Evolutionary conservation across 2,888 invertebrate species (phyloP), one percentile per base, ranked within the genome.

Genomic region (Chaitophorus viminalis): DNA sequence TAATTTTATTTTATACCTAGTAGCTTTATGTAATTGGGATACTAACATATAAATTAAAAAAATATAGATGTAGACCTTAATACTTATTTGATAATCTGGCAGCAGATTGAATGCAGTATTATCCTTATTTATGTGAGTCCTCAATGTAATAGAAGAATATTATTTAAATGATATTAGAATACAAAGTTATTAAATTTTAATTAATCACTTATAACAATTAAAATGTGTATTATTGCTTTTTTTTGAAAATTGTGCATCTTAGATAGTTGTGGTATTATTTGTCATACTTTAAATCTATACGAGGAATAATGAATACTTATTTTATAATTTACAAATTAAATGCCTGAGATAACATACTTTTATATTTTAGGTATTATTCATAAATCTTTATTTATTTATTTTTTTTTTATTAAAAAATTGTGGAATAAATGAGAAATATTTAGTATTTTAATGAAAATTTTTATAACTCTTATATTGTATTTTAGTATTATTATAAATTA

Each of bases 41-140:
- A 46, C 29, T 52, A 68, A 74, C 31, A 74, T n/a, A 82, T 29
- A 70, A 65, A 79, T 68, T 79, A n/a, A 14, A 70, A 70, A 70
- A 82, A 29, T 82, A 21, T 78, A 33, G 0, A 14, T 46, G 68
- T 25, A 17, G 68, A 68, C 39, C 4, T 31, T 9, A 54, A 4
- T 78, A 78, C 33, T 33, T 33, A 78, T 54, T 29, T 60, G 25
- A 14, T 52, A 52, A 46, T 70, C 25, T 25, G 31, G 31, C 18
- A 70, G 46, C 25, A 52, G 46, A 46, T 46, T 81, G 52, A 54
- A 25, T 72, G 36, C 21, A 52, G 21, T 5, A 14, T 14, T 46
- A 17, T 5, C 31, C 31, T 52, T 25, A 36, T 39, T 33, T 74
- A 29, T 25, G 25, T 17, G 36, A 25, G 36, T 25, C 39, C 21